phyloP scores from a whole-genome alignment of 2,888 invertebrate species.

The Agrotis exclamationis region DNA sequence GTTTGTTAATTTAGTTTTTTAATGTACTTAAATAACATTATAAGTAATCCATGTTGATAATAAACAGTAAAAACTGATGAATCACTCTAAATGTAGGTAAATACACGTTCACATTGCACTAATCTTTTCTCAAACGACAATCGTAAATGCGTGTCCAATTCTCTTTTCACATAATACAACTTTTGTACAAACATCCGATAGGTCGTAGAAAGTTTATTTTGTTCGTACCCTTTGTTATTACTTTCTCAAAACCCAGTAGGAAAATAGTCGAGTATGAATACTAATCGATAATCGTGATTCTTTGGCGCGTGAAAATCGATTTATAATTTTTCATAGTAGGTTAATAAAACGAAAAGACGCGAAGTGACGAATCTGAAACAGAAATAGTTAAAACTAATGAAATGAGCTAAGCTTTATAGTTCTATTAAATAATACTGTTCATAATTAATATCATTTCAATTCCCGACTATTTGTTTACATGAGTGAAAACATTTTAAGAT shows the following conservation, averaged over 20 bases:
- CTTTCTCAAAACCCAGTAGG: constrained; percentile 23
- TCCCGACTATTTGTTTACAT: too few species aligned
- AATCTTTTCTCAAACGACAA: neutral
- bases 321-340: constrained; percentile 13
- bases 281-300: constrained; percentile 36
- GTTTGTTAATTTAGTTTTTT: too few species aligned
- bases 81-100: neutral
- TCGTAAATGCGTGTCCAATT: neutral
- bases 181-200: neutral
- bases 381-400: neutral
- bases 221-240: constrained; percentile 15
- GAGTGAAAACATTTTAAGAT: too few species aligned
- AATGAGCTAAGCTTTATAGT: constrained; percentile 3
- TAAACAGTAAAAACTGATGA: neutral
- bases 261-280: constrained; percentile 11
- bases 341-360: neutral
- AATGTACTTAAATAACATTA: too few species aligned
- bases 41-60: too few species aligned
- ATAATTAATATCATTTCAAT: neutral
- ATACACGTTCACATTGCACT: neutral
- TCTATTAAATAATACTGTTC: neutral
- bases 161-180: constrained; percentile 1
- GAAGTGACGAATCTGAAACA: constrained; percentile 5
- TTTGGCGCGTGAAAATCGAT: constrained; percentile 29
- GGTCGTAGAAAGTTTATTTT: constrained; percentile 40